Evolutionary conservation across 2,888 invertebrate species (phyloP), one percentile per base, ranked within the genome.

Genomic region (Elysia crispata): DNA sequence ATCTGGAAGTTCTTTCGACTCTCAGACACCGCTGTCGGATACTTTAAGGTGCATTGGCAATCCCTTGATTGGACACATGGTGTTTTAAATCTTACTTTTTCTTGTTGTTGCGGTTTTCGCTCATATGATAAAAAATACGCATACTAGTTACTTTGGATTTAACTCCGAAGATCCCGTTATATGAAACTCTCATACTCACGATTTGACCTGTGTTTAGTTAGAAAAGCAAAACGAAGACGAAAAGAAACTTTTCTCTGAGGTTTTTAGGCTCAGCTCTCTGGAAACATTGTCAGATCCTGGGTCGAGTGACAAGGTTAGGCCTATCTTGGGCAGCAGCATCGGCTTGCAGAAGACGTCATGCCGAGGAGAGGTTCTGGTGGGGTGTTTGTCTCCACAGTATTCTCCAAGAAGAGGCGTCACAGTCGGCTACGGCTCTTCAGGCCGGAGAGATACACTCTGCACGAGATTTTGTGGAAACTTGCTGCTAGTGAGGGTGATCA

Each of bases 351-450:
- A 5, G 30, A 18, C 31, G 76, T 67, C 79, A 87, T 87, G 87
- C 87, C 87, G 28, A 86, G 86, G 66, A 85, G 85, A 79, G 86
- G 87, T 20, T 85, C 86, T 60, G 82, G 85, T 41, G 81, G 84
- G 6, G 76, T 70, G 49, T 81, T 81, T 57, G 85, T 84, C 77
- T 85, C 83, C 18, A 86, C 85, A 33, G 83, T 83, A 33, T 83
- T 87, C 49, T 82, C 84, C 23, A 83, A 83, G 15, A 81, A 83
- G 54, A 81, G 79, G 64, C 82, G 85, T 1, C 77, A 81, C 5
- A 83, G 83, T 0, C 82, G 87, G 64, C 83, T 86, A 28, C 85
- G 83, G 74, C 60, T 86, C 23, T 88, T 88, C 78, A 85, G 85
- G 80, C 83, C 84, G 60, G 83, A 87, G 33, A 82, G 85, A 28